Percentiles rank a stretch among this genome's conserved stretches.
Evolutionary conservation across 2,113 vertebrate genomes (phyloP).

Genomic region (Falco punctatus): DNA sequence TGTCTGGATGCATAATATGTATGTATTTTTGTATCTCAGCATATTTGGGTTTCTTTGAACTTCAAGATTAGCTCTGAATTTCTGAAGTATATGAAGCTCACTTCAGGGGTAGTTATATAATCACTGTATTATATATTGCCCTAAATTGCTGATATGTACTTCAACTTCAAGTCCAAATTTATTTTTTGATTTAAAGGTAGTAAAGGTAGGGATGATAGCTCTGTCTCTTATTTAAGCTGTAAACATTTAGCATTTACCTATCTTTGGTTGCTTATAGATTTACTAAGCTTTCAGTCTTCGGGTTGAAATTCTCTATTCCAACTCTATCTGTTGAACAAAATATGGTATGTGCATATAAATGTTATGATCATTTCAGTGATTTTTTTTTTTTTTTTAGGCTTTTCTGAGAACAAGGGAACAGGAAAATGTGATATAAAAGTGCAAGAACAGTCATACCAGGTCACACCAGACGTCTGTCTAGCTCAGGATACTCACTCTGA

Average conservation of each 20-base stretch:
- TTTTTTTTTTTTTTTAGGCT: not conserved
- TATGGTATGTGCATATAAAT: not conserved
- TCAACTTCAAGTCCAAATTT: not conserved
- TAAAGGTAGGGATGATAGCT: not conserved
- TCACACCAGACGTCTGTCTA: constrained; percentile 1
- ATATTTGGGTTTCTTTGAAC: not conserved
- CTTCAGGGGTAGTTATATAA: not conserved
- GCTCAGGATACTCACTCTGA: not conserved
- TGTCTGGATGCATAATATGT: not conserved
- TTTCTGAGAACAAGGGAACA: not conserved
- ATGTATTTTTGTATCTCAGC: not conserved
- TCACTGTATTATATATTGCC: not conserved
- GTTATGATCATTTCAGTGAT: not conserved
- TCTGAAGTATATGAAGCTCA: not conserved
- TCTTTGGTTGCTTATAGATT: not conserved
- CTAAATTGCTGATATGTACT: not conserved
- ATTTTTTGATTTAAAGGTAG: not conserved
- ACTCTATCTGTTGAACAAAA: not conserved
- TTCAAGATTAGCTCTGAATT: constrained; percentile 1
- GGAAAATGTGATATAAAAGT: constrained; percentile 30
- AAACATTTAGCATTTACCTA: not conserved
- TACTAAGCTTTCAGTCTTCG: not conserved
- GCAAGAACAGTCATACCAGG: constrained; percentile 41
- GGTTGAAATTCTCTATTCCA: not conserved
- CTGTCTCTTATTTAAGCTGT: not conserved